Conservation (phyloP, 2,888 invertebrate species). For the Sepioteuthis lessoniana region DNA sequence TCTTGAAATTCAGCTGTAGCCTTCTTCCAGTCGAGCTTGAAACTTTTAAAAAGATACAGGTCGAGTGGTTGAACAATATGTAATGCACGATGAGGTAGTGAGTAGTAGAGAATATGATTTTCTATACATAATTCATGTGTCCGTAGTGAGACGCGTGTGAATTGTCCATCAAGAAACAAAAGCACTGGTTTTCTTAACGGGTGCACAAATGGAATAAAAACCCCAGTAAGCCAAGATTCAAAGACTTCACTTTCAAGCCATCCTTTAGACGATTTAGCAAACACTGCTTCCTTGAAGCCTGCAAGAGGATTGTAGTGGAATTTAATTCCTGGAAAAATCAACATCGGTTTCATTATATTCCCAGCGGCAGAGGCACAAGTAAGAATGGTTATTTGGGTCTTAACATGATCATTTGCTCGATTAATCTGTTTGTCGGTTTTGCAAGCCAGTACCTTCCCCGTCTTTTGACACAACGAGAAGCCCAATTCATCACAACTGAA, state of each 20-base stretch:
- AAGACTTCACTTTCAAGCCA: conserved; percentile 50
- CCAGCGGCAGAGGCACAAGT: conserved; percentile 51
- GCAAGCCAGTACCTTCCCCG: conserved; percentile 50
- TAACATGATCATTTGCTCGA: conserved; percentile 43
- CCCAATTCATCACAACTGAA: conserved; percentile 53
- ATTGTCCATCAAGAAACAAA: too few species aligned
- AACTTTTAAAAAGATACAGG: too few species aligned
- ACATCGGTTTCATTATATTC: conserved; percentile 51
- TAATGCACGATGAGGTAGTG: too few species aligned
- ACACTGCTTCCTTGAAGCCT: conserved; percentile 50
- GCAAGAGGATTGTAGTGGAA: conserved; percentile 51
- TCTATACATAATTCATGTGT: too few species aligned
- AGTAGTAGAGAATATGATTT: too few species aligned
- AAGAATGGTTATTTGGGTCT: conserved; percentile 54
- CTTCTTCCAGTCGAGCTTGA: too few species aligned
- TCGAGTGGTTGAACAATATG: too few species aligned
- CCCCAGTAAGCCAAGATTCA: conserved; percentile 51
- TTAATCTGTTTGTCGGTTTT: conserved; percentile 49
- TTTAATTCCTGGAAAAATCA: conserved; percentile 53
- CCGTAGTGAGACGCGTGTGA: too few species aligned
- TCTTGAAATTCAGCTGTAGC: too few species aligned
- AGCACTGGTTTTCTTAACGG: too few species aligned
- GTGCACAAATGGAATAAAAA: conserved; percentile 36
- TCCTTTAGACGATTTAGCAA: conserved; percentile 50
- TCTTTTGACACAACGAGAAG: conserved; percentile 53